Evolutionary conservation across 2,888 invertebrate species (phyloP), one percentile per base, ranked within the genome.

Genomic region (Epinotia brunnichana): DNA sequence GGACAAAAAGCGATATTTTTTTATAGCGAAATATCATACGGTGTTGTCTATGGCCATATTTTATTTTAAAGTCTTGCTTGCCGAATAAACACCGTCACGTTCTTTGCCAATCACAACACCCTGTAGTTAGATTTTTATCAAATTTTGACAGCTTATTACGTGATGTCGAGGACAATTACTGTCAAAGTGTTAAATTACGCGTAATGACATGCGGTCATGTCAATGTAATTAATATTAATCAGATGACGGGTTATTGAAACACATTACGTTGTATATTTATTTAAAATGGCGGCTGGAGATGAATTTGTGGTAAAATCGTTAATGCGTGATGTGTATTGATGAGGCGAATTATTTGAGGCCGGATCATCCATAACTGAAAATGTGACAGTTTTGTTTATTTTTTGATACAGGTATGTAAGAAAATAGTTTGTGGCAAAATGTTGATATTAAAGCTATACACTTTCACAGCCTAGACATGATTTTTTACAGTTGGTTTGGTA

Each of bases 211-310:
- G 61, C 61, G 67, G 60, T 56, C 35, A 63, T 68, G 67, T 68
- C 56, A 62, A 39, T 35, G 72, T 56, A 76, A 79, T 79, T 79
- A 79, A 78, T 80, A 76, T 77, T 74, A 74, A 79, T 77, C 75
- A 75, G 74, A 64, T 70, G 77, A 77, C 76, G 69, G 63, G 68
- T 68, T 76, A 76, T 76, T 77, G 76, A 75, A 74, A 75, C 76
- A 76, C 44, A 29, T 54, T 57, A 51, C 24, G 60, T 56, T 19
- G 11, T 53, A 41, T 17, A 44, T 61, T 60, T 71, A 24, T 66
- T 21, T 53, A 71, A 19, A 35, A 54, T 53, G 71, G 44, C 35
- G 64, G 13, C 13, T 13, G 44, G 24, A 59, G 51, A 71, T 66
- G 19, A 35, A 61, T 67, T 56, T 54, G 56, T 35, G 56, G 48